Base-by-base conservation (phyloP, 2,797 vertebrate species). In the Vultur gryphus region DNA sequence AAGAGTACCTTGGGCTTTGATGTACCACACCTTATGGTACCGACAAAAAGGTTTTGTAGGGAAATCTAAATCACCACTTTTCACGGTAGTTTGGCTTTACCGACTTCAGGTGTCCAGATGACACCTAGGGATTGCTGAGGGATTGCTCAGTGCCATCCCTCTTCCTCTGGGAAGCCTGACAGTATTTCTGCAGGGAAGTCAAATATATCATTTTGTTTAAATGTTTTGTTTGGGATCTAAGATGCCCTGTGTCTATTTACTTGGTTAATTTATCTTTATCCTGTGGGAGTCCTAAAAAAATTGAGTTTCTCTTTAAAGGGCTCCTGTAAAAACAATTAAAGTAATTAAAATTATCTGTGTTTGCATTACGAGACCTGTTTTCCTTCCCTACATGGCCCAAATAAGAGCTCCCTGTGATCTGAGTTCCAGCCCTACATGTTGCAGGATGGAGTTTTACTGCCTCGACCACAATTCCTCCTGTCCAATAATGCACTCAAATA, bases 311-410 rank as follows among this genome's bases (percentile, higher is more conserved):
- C 58, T 86, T 95, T 81, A 84, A 94, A 76, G 10, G 2, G 13
- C 28, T 91, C 16, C 90, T 82, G 65, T 61, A 81, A 88, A 87
- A 96, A 41, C 76, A 84, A 65, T 84, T 91, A 19, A 92, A 82
- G 62, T 76, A 76, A 96, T 95, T 93, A 51, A 84, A 89, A 65
- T 84, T 44, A 81, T 84, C 65, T 79, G 49, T 75, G 55, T 87
- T 89, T 91, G 65, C 84, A 31, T 84, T 78, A 78, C 72, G 41
- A 69, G 37, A 78, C 61, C 33, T 54, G 25, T 87, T 87, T 94
- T 95, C 84, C 37, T 86, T 91, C 65, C 57, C 37, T 62, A 2
- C 1, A 0, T 37, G 35, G 64, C 28, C 25, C 28, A 76, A 41
- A 41, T 58, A 88, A 90, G 54, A 95, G 39, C 73, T 85, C 28